Conservation (phyloP, 1,140 invertebrate species). For the Spodoptera frugiperda region DNA sequence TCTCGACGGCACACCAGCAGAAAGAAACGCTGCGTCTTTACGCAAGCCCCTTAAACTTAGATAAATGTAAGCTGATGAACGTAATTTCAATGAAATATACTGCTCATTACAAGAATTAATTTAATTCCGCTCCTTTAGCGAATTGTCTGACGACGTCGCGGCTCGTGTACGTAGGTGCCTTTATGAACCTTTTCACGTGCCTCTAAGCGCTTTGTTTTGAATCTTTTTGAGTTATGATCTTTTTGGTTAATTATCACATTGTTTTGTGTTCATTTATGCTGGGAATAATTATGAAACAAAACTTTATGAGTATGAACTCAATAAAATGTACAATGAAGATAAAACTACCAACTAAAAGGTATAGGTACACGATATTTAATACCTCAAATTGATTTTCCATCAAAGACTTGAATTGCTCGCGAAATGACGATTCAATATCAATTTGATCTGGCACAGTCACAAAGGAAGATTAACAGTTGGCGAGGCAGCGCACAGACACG, state of each 20-base stretch:
- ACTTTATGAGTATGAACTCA: too few species aligned
- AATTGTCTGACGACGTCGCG: constrained; percentile 43
- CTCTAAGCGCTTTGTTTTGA: constrained; percentile 13
- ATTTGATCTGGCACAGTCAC: not conserved
- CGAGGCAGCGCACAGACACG: constrained; percentile 2
- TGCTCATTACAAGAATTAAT: constrained; percentile 66
- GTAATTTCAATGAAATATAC: constrained; percentile 67
- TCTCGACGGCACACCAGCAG: constrained; percentile 61
- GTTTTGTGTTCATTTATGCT: too few species aligned
- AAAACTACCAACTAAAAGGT: too few species aligned
- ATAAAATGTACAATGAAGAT: too few species aligned
- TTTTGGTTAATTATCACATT: constrained; percentile 6
- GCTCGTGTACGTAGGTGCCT: constrained; percentile 34
- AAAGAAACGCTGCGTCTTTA: constrained; percentile 73
- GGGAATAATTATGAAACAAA: too few species aligned
- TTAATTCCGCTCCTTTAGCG: constrained; percentile 60
- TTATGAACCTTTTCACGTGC: constrained; percentile 15
- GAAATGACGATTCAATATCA: not conserved
- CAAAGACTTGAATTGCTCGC: too few species aligned
- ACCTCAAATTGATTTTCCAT: too few species aligned
- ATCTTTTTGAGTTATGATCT: constrained; percentile 12
- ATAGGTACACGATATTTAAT: too few species aligned
- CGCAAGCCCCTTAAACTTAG: constrained; percentile 64
- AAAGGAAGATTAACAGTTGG: constrained; percentile 26
- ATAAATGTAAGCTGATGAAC: constrained; percentile 65